Evolutionary conservation across 1,140 invertebrate species (phyloP).

Genomic region (Theocolax elegans): DNA sequence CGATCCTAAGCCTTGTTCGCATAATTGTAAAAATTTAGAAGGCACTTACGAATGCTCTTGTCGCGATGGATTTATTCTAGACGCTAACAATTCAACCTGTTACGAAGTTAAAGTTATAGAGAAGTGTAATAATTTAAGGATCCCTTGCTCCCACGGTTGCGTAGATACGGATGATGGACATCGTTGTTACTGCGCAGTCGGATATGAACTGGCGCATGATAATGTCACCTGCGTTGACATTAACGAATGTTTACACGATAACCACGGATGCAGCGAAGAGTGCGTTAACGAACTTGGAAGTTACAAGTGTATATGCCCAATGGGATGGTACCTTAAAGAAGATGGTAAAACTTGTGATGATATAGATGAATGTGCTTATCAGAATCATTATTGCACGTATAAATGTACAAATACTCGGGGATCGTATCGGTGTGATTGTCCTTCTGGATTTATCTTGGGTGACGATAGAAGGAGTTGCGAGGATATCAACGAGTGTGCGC

Average conservation of each 20-base stretch:
- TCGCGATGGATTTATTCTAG: constrained; percentile 55
- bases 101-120: constrained; percentile 3
- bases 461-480: constrained; percentile 64
- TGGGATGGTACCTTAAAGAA: constrained; percentile 65
- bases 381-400: constrained; percentile 66
- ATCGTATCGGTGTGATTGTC: constrained; percentile 73
- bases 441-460: constrained; percentile 70
- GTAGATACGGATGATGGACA: constrained; percentile 72
- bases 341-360: constrained; percentile 72
- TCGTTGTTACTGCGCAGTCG: constrained; percentile 72
- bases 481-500: constrained; percentile 72
- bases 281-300: constrained; percentile 68
- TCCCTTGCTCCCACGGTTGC: constrained; percentile 68
- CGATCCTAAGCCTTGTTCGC: constrained; percentile 55
- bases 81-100: constrained; percentile 53
- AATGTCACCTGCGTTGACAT: constrained; percentile 75
- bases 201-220: constrained; percentile 71
- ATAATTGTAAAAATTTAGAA: constrained; percentile 58
- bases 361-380: constrained; percentile 64
- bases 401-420: constrained; percentile 75
- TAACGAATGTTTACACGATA: constrained; percentile 70
- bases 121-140: constrained; percentile 56
- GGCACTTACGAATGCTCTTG: constrained; percentile 69
- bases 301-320: constrained; percentile 70
- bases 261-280: constrained; percentile 54